phyloP scores from a whole-genome alignment of 2,113 vertebrate species.

The Phalacrocorax brasilianus region DNA sequence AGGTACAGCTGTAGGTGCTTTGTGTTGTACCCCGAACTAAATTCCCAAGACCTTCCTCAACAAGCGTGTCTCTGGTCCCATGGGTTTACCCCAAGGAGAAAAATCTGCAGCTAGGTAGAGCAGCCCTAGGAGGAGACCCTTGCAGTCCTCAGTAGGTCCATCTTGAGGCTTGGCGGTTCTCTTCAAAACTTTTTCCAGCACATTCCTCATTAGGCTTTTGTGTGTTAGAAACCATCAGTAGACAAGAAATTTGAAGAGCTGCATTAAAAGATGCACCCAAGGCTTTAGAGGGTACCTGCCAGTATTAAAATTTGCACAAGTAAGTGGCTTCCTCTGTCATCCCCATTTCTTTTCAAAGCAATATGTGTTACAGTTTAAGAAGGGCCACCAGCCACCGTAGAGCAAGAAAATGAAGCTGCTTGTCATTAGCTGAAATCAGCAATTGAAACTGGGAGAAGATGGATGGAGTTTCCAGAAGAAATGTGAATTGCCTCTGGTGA shows the following conservation, averaged over 20 bases:
- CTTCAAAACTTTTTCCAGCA: background rate
- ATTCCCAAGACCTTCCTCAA: background rate
- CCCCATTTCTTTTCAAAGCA: background rate
- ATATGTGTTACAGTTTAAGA: background rate
- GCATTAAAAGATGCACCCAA: background rate
- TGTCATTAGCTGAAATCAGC: background rate
- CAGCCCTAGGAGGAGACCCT: background rate
- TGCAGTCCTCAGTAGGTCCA: background rate
- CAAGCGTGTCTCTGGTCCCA: background rate
- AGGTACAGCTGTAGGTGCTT: background rate
- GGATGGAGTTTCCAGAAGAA: background rate
- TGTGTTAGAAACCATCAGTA: background rate
- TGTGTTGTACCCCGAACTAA: background rate
- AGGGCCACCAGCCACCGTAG: background rate
- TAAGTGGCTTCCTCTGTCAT: background rate
- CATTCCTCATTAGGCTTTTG: background rate
- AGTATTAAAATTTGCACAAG: background rate
- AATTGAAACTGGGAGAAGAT: background rate
- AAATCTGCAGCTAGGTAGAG: background rate
- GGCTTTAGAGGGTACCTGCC: background rate
- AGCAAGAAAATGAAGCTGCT: background rate
- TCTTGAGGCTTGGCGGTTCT: background rate
- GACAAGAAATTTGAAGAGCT: background rate
- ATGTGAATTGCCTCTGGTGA: background rate
- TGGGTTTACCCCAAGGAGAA: background rate